A percentile compares a stretch with the other conserved stretches of the same genome.
Conservation (phyloP, 2,888 invertebrate genomes). For the Microplitis manilae region DNA sequence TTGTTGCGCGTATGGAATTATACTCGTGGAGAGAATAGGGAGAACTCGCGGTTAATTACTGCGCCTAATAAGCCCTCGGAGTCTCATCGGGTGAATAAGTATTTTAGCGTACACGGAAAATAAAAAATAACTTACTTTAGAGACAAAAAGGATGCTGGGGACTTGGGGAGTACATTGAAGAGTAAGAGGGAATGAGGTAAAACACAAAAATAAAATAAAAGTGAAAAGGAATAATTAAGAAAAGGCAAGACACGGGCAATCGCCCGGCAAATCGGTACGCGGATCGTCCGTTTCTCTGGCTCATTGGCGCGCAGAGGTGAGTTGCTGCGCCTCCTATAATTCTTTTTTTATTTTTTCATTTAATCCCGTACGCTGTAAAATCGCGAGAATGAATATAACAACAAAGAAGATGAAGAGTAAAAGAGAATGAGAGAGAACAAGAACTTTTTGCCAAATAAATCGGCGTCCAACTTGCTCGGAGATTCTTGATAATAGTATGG, state of each 20-base stretch:
- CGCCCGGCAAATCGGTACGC: background rate
- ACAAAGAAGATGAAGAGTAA: constrained; percentile 20
- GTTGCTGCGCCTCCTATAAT: background rate
- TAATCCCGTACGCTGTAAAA: constrained; percentile 36
- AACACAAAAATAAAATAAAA: background rate
- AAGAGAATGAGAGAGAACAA: constrained; percentile 27
- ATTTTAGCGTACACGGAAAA: background rate
- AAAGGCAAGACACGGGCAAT: constrained; percentile 1
- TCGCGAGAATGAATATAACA: constrained; percentile 35
- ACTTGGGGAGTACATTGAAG: background rate
- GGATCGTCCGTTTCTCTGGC: background rate
- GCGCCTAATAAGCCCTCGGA: background rate
- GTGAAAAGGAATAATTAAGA: background rate
- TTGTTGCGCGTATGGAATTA: background rate
- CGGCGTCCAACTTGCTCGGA: background rate
- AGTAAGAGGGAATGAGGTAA: background rate
- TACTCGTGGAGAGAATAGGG: background rate
- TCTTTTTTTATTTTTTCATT: background rate
- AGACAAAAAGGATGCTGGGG: background rate
- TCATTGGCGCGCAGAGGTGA: constrained; percentile 1
- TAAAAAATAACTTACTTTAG: background rate
- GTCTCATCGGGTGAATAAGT: background rate
- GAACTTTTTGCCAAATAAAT: constrained; percentile 3
- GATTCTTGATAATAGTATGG: background rate
- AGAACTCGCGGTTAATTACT: background rate